Evolutionary conservation across 2,888 invertebrate genomes (phyloP), one percentile per base, ranked within the genome.

Genomic region (Leptopilina myrica): DNA sequence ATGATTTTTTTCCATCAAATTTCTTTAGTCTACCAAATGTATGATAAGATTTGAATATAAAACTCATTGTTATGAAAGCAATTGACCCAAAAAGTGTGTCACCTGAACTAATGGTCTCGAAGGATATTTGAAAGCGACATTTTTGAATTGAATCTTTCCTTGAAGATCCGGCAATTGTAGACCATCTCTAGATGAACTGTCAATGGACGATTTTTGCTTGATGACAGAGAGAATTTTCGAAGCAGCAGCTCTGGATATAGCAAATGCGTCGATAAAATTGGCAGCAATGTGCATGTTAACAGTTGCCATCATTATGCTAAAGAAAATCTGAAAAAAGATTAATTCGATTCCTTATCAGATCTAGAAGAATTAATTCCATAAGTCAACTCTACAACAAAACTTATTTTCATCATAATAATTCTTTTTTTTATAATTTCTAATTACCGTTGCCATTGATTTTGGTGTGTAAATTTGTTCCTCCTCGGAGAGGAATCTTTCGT

Each of bases 81-180:
- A n/a, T n/a, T n/a, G 20, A 20, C 20, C 20, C 1, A 20, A 20
- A 20, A 20, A n/a, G n/a, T 20, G 20, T 20, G 20, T 20, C 20
- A 20, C 95, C 87, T 95, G 93, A 56, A 96, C 95, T 85, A 96
- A 95, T 12, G 94, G 93, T 83, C 98, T 93, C 0, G 96, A 95
- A 0, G 98, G 98, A 92, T 98, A 98, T 77, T 94, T 93, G 90
- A 98, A 98, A 53, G 94, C 92, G 0, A 98, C 95, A 87, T 96
- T 93, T 82, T 93, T 93, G 84, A 98, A 94, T 83, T 94, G 93
- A 79, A 98, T 95, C 80, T 94, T 94, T 0, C 96, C 96, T n/a
- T 93, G 92, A 14, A 95, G 90, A 2, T 92, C 89, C 0, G 92
- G 88, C 0, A 95, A 94, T 15, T 92, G 93, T 11, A 92, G 89